Conservation (phyloP, 1,140 invertebrate species). For the Drosophila burlai region DNA sequence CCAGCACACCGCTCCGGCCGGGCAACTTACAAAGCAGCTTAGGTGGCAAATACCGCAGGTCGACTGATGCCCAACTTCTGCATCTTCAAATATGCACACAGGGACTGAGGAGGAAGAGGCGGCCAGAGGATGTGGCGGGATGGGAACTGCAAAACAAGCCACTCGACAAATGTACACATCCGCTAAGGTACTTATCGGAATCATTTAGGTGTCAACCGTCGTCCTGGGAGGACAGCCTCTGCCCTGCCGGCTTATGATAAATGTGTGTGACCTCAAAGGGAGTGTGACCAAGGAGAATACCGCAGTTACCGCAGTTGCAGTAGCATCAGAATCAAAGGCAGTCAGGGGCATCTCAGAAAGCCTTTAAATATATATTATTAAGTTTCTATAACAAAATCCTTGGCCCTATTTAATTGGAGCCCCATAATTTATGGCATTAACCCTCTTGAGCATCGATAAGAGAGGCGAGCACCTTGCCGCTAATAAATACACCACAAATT, state of each 20-base stretch:
- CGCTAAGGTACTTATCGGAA: slow-evolving; percentile 37
- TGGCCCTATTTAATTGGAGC: background rate
- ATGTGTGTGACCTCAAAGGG: slow-evolving; percentile 9
- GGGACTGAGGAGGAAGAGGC: background rate
- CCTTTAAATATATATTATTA: background rate
- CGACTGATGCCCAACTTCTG: slow-evolving; percentile 49
- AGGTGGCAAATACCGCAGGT: slow-evolving; percentile 51
- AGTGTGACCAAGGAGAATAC: background rate
- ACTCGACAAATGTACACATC: slow-evolving; percentile 60
- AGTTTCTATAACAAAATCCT: background rate
- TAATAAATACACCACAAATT: slow-evolving; percentile 37
- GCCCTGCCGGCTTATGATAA: slow-evolving; percentile 21
- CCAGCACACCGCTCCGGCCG: background rate
- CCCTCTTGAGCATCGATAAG: slow-evolving; percentile 6
- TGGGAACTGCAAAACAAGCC: slow-evolving; percentile 62
- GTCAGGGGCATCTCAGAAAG: background rate
- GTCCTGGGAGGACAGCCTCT: background rate
- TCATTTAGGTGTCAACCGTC: slow-evolving; percentile 28
- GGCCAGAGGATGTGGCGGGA: slow-evolving; percentile 1
- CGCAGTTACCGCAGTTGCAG: slow-evolving; percentile 6
- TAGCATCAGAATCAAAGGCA: background rate
- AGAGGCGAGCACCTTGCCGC: background rate
- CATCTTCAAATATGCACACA: slow-evolving; percentile 49
- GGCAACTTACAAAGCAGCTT: slow-evolving; percentile 59
- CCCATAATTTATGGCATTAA: slow-evolving; percentile 8